Evolutionary conservation across 2,888 invertebrate genomes (phyloP), one percentile per base, ranked within the genome.

Genomic region (Trissolcus japonicus): DNA sequence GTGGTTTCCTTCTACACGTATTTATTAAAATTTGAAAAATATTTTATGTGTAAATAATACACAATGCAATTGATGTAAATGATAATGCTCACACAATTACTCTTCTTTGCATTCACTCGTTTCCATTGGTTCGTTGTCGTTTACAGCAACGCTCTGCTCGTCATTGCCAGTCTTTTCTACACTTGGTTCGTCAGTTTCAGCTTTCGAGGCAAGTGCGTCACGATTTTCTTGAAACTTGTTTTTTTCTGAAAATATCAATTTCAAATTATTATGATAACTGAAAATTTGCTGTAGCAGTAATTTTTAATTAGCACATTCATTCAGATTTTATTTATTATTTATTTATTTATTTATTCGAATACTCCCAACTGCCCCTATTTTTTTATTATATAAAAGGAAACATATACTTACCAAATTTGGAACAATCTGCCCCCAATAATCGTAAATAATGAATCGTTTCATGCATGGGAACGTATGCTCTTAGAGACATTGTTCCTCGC

Each of bases 391-490:
- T 19, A 19, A 19, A 50, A 17, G n/a, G n/a, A 4, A 50, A 14
- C 17, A 17, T 43, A 51, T 19, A n/a, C n/a, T 88, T 90, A 95
- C 96, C 95, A 86, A 94, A 96, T 91, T 95, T 95, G 60, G 94
- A 94, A 62, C 93, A 92, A 88, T 98, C 97, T 6, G 94, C 95
- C 0, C 96, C 97, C 80, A 97, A 91, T 51, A 98, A 90, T 9
- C 98, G 90, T 56, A 98, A 90, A 83, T 95, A 95, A 89, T 98
- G 98, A 17, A 96, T 92, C 0, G 96, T 93, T 86, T 96, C 97
- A 68, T 94, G 92, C 29, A 93, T 92, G 21, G 96, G 94, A 40
- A 98, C 95, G 90, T 98, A 98, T 0, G 96, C 96, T 14, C 97
- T 91, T 17, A 98, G 90, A 0, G 97, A 96, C 75, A 93, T 93